Percentiles rank a stretch among this genome's conserved stretches.
Evolutionary conservation across 2,797 vertebrate genomes (phyloP).

Genomic region (Sebastes vulpes): DNA sequence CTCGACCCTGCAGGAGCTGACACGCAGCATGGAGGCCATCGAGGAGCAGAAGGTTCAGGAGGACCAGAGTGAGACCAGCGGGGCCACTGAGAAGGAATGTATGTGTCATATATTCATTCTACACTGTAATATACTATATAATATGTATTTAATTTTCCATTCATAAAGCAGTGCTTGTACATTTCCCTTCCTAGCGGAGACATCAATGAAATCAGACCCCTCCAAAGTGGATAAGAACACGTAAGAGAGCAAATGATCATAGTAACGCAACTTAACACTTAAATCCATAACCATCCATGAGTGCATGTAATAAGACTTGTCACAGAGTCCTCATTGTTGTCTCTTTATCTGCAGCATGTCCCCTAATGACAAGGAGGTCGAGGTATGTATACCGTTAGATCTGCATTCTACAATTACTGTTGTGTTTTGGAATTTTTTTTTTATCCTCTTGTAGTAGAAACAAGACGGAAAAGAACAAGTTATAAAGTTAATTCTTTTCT

Average conservation of each 20-base stretch:
- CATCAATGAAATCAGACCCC: constrained; percentile 53
- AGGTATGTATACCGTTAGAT: constrained; percentile 84
- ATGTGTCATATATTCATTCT: constrained; percentile 1
- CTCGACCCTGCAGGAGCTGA: constrained; percentile 72
- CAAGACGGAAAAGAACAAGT: not conserved
- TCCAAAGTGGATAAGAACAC: constrained; percentile 72
- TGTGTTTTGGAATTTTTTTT: not conserved
- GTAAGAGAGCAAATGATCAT: constrained; percentile 32
- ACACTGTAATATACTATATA: not conserved
- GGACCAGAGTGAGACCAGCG: constrained; percentile 53
- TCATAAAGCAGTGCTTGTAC: not conserved
- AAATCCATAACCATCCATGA: not conserved
- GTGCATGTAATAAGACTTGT: not conserved
- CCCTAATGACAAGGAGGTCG: constrained; percentile 92
- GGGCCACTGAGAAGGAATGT: constrained; percentile 72
- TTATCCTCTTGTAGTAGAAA: not conserved
- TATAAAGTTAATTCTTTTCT: not conserved
- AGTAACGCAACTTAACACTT: too few species aligned
- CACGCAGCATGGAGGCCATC: constrained; percentile 59
- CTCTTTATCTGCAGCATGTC: constrained; percentile 83
- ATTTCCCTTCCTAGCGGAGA: constrained; percentile 61
- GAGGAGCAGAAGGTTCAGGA: constrained; percentile 66
- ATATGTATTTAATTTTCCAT: not conserved
- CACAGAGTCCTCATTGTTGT: not conserved
- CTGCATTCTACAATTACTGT: not conserved